Conservation (phyloP, 2,113 vertebrate genomes). For the Pontoporia blainvillei region DNA sequence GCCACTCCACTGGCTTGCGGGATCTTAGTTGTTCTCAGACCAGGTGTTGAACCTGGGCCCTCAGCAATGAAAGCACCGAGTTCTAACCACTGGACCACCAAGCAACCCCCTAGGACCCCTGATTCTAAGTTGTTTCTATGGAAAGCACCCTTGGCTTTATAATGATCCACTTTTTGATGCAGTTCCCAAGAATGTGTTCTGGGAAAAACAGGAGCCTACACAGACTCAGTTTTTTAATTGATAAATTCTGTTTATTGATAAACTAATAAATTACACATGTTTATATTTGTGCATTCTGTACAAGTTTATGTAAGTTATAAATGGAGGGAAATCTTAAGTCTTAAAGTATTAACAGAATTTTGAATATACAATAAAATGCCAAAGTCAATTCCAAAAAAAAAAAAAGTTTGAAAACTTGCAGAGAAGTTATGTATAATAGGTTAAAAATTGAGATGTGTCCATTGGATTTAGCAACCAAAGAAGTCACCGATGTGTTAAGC, state of each 20-base stretch:
- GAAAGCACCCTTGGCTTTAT: background rate
- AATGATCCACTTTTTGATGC: background rate
- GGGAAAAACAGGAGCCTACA: background rate
- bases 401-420: background rate
- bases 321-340: background rate
- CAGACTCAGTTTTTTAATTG: conserved; percentile 29
- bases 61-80: background rate
- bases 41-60: background rate
- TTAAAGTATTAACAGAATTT: background rate
- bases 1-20: background rate
- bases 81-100: background rate
- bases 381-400: background rate
- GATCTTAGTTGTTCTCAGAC: background rate
- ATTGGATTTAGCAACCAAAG: background rate
- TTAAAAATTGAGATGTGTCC: background rate
- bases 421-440: background rate
- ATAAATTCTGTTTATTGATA: conserved; percentile 61
- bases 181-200: conserved; percentile 12
- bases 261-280: conserved; percentile 17
- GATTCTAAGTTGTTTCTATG: background rate
- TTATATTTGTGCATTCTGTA: conserved; percentile 49
- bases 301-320: conserved; percentile 15
- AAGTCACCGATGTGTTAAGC: background rate
- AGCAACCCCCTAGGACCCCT: background rate
- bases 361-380: conserved; percentile 33